phyloP scores from a whole-genome alignment of 2,113 vertebrate species.

The Osmerus mordax region DNA sequence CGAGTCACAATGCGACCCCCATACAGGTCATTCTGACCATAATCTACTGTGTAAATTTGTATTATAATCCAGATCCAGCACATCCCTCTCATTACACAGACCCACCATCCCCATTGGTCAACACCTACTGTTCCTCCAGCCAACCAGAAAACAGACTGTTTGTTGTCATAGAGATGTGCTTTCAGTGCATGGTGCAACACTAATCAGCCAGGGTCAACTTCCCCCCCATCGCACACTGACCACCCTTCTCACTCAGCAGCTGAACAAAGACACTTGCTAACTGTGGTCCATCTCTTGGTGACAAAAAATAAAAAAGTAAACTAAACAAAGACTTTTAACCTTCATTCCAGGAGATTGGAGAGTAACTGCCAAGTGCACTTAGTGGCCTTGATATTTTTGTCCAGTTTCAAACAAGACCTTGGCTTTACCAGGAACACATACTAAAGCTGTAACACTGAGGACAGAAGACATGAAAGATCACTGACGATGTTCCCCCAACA shows the following conservation, averaged over 20 bases:
- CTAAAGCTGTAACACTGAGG: no score
- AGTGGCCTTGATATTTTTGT: slow-evolving; percentile 26
- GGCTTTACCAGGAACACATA: no score
- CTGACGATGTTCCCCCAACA: no score
- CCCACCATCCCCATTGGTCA: no score
- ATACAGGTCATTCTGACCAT: no score
- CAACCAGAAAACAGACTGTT: slow-evolving; percentile 10
- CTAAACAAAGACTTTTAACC: slow-evolving; percentile 17
- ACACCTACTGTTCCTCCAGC: not conserved
- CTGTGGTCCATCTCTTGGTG: slow-evolving; percentile 28
- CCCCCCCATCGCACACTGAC: slow-evolving; percentile 17
- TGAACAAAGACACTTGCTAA: not conserved
- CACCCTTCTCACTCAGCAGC: slow-evolving; percentile 18
- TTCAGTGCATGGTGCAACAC: slow-evolving; percentile 3
- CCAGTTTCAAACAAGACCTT: no score
- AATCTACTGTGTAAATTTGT: no score
- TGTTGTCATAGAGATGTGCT: slow-evolving; percentile 26
- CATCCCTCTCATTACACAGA: no score
- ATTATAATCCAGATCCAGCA: no score
- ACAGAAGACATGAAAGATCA: no score
- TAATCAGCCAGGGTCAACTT: slow-evolving; percentile 17
- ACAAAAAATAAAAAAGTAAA: no score
- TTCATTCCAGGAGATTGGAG: slow-evolving; percentile 24
- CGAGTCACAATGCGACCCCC: no score
- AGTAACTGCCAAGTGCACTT: slow-evolving; percentile 20